A percentile compares a stretch with the other conserved stretches of the same genome.
These are phyloP conservation scores for Drosophila willistoni DNA, from an alignment of 1,140 invertebrate species.

Conservation along the genomic window DNA sequence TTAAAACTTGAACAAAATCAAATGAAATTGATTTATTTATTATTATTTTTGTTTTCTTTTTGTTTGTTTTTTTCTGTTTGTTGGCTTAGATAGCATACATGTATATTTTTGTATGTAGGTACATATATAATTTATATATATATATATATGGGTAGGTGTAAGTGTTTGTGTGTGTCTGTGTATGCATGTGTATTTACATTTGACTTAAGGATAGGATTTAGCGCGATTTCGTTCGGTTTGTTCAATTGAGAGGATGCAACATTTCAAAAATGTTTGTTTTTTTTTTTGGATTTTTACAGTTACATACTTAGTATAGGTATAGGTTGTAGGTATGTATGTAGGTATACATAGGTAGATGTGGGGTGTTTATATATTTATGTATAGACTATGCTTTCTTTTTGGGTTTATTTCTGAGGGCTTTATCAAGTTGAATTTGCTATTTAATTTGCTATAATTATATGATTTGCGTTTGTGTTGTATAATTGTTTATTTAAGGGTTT, in stretches of 20 bases:
- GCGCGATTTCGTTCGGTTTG: constrained; percentile 10
- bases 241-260: constrained; percentile 22
- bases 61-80: constrained; percentile 22
- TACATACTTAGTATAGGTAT: constrained; percentile 42
- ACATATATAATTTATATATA: no score
- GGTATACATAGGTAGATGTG: constrained; percentile 42
- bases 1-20: constrained; percentile 38
- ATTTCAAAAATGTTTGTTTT: constrained; percentile 28
- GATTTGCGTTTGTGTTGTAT: constrained; percentile 30
- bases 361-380: constrained; percentile 8
- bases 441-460: constrained; percentile 50
- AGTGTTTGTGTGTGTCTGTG: constrained; percentile 20
- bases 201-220: constrained; percentile 58
- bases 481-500: constrained; percentile 27
- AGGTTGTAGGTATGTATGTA: constrained; percentile 17
- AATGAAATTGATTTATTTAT: constrained; percentile 31
- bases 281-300: constrained; percentile 51
- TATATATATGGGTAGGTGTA: constrained; percentile 1
- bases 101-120: constrained; percentile 29
- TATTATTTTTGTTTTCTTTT: background rate
- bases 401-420: constrained; percentile 18
- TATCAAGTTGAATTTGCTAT: constrained; percentile 49
- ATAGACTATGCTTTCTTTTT: constrained; percentile 24
- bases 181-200: constrained; percentile 67
- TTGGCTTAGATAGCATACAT: constrained; percentile 37